A percentile compares a stretch with the other conserved stretches of the same genome.
Evolutionary conservation across 1,140 invertebrate species (phyloP).

Genomic region (Chymomyza costata): DNA sequence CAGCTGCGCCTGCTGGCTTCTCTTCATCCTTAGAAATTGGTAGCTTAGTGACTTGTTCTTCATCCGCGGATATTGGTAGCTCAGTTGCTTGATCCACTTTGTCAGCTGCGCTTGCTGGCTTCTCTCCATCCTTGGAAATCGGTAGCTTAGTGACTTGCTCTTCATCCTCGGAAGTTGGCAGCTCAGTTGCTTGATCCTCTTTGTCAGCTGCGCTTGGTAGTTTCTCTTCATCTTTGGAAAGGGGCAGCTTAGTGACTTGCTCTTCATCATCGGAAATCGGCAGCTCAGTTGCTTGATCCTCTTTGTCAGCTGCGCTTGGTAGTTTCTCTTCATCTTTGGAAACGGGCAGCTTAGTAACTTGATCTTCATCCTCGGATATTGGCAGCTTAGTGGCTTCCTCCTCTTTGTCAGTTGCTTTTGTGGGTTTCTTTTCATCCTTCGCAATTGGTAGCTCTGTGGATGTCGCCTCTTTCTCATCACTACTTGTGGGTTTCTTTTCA

Average conservation of each 20-base stretch:
- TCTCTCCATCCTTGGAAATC: neutral
- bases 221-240: neutral
- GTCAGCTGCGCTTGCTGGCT: neutral
- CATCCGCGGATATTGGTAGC: neutral
- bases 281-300: conserved; percentile 15
- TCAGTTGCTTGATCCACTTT: conserved; percentile 1
- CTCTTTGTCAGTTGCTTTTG: conserved; percentile 22
- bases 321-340: conserved; percentile 6
- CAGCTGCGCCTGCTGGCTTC: neutral
- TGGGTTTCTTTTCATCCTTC: conserved; percentile 10
- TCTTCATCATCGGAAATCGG: conserved; percentile 19
- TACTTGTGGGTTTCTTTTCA: conserved; percentile 16
- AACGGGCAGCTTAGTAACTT: conserved; percentile 15
- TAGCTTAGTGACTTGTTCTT: too few species aligned
- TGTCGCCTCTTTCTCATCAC: conserved; percentile 7
- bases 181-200: conserved; percentile 4
- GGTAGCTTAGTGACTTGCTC: conserved; percentile 2
- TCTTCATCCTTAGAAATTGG: neutral
- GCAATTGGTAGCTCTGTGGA: neutral
- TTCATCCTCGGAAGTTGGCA: conserved; percentile 21
- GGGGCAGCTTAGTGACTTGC: conserved; percentile 2
- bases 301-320: conserved; percentile 3
- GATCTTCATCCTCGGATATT: too few species aligned
- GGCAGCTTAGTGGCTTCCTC: neutral
- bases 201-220: neutral